phyloP scores from a whole-genome alignment of 2,113 vertebrate species.

The Herpetotheres cachinnans region DNA sequence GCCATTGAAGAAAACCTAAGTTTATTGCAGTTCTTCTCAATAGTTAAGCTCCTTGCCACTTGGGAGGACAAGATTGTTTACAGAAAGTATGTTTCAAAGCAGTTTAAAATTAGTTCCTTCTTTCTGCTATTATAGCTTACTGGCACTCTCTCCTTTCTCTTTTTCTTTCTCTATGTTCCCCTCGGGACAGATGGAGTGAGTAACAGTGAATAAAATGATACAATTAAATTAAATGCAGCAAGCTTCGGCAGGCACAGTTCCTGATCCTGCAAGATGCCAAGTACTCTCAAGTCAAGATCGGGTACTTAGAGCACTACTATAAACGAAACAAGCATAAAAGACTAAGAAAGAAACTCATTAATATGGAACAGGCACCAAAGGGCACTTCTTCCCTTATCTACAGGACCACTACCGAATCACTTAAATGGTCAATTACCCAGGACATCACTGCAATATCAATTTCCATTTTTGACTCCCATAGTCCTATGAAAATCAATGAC shows the following conservation, averaged over 20 bases:
- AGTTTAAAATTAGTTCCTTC: conserved; percentile 7
- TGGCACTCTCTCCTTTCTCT: background rate
- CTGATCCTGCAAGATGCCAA: conserved; percentile 32
- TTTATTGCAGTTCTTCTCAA: background rate
- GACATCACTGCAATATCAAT: conserved; percentile 28
- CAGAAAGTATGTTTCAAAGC: background rate
- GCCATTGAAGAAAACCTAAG: background rate
- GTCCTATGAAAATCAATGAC: conserved; percentile 35
- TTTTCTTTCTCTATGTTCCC: background rate
- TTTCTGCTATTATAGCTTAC: background rate
- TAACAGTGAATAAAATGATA: conserved; percentile 44
- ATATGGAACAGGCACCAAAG: conserved; percentile 11
- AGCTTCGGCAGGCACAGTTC: conserved; percentile 5
- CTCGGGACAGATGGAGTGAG: conserved; percentile 11
- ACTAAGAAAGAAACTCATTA: background rate
- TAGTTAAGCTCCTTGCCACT: background rate
- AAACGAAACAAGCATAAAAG: conserved; percentile 9
- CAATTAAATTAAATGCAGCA: conserved; percentile 50
- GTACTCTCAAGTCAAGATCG: conserved; percentile 24
- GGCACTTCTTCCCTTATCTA: background rate
- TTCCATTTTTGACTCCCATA: conserved; percentile 28
- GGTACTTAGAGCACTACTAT: background rate
- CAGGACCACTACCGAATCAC: background rate
- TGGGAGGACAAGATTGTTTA: background rate
- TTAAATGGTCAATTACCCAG: conserved; percentile 45